Conservation (phyloP, 2,888 invertebrate genomes). For the Agrochola circellaris region DNA sequence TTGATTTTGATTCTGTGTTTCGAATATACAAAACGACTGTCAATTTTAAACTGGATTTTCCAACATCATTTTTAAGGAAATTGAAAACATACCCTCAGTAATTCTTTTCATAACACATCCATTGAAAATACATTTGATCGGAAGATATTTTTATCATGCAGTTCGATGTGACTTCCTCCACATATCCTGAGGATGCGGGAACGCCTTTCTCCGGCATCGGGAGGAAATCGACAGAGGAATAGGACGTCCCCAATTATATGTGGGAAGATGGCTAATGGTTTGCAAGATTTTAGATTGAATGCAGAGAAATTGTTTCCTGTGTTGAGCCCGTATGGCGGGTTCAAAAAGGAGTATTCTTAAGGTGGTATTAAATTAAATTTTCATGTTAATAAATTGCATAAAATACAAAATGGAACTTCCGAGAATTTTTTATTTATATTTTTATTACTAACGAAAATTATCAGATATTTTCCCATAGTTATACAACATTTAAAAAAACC, state of each 20-base stretch:
- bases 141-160: constrained; percentile 12
- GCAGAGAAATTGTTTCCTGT: constrained; percentile 38
- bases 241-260: constrained; percentile 31
- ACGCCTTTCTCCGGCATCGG: neutral
- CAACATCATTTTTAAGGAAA: neutral
- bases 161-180: constrained; percentile 10
- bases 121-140: constrained; percentile 24
- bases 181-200: constrained; percentile 31
- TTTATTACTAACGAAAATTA: too few relatives aligned
- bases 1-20: too few relatives aligned
- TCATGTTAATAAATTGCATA: too few relatives aligned
- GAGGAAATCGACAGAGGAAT: constrained; percentile 37
- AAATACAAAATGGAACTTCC: too few relatives aligned
- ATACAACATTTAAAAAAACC: too few relatives aligned
- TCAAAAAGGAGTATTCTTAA: neutral
- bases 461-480: too few relatives aligned
- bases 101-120: neutral
- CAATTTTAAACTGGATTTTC: too few relatives aligned
- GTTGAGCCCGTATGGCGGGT: neutral
- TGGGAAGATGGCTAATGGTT: constrained; percentile 24
- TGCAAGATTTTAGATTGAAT: constrained; percentile 42
- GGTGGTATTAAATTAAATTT: too few relatives aligned
- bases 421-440: too few relatives aligned
- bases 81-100: neutral
- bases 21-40: too few relatives aligned